A percentile compares a stretch with the other conserved stretches of the same genome.
These are phyloP conservation scores for Pseudococcus viburni DNA, from an alignment of 2,888 invertebrate genomes.

Conservation along the genomic window DNA sequence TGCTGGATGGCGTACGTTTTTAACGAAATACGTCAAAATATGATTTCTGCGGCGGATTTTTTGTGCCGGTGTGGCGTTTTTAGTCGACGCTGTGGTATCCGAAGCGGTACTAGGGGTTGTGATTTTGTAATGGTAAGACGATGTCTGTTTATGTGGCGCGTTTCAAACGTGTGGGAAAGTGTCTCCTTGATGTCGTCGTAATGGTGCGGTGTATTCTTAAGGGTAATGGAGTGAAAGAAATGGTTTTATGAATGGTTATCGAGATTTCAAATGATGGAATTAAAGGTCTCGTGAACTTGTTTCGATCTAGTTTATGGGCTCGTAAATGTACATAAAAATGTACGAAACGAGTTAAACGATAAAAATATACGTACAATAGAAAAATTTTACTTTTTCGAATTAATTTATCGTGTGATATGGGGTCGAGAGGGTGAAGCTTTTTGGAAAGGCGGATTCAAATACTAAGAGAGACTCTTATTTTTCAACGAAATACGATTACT, in stretches of 20 bases:
- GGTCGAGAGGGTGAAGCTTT: too few relatives aligned
- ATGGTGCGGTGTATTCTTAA: neutral
- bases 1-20: neutral
- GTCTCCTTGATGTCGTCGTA: neutral
- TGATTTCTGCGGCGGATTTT: neutral
- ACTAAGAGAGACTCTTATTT: too few relatives aligned
- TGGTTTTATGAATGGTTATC: constrained; percentile 37
- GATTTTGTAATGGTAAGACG: neutral
- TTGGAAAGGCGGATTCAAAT: too few relatives aligned
- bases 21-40: constrained; percentile 24
- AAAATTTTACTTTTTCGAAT: too few relatives aligned
- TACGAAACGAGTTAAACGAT: neutral
- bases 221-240: constrained; percentile 38
- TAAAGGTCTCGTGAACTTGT: constrained; percentile 24
- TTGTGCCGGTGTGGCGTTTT: constrained; percentile 20
- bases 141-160: neutral
- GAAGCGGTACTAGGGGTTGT: neutral
- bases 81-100: neutral
- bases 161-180: neutral
- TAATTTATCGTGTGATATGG: too few relatives aligned
- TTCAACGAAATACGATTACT: too few relatives aligned
- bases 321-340: neutral
- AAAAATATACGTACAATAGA: too few relatives aligned
- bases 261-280: constrained; percentile 17
- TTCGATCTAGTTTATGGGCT: neutral